phyloP scores from a whole-genome alignment of 2,888 invertebrate species.

The Luffia ferchaultella region DNA sequence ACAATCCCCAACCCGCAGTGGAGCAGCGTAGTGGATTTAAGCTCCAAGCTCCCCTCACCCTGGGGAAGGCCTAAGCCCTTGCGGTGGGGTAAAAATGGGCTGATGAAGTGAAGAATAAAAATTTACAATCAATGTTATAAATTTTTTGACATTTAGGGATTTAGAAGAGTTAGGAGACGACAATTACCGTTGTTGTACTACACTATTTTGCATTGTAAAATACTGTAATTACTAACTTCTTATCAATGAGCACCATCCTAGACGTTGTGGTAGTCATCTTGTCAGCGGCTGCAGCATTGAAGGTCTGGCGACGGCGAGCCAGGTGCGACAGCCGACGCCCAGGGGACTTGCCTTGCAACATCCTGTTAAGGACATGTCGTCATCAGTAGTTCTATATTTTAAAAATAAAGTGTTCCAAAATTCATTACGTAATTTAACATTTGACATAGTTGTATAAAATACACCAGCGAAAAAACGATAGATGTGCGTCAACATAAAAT shows the following conservation, averaged over 20 bases:
- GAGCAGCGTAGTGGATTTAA: too few species aligned
- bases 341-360: constrained; percentile 70
- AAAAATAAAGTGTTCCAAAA: too few species aligned
- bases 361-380: constrained; percentile 38
- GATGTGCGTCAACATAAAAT: too few species aligned
- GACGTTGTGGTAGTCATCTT: constrained; percentile 46
- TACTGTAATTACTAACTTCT: constrained; percentile 63
- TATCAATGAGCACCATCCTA: constrained; percentile 71
- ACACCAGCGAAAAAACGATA: too few species aligned
- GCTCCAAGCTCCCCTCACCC: too few species aligned
- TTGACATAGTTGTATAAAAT: too few species aligned
- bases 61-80: too few species aligned
- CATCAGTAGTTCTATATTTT: too few species aligned
- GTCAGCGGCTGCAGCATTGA: constrained; percentile 72
- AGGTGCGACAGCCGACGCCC: constrained; percentile 80
- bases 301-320: constrained; percentile 77
- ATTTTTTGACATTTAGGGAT: background rate
- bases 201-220: background rate
- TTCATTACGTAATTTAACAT: too few species aligned
- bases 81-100: too few species aligned
- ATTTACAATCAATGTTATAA: background rate
- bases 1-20: too few species aligned
- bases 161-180: background rate
- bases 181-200: background rate
- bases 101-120: too few species aligned